Conservation (phyloP, 2,113 vertebrate genomes). For the Conger conger region DNA sequence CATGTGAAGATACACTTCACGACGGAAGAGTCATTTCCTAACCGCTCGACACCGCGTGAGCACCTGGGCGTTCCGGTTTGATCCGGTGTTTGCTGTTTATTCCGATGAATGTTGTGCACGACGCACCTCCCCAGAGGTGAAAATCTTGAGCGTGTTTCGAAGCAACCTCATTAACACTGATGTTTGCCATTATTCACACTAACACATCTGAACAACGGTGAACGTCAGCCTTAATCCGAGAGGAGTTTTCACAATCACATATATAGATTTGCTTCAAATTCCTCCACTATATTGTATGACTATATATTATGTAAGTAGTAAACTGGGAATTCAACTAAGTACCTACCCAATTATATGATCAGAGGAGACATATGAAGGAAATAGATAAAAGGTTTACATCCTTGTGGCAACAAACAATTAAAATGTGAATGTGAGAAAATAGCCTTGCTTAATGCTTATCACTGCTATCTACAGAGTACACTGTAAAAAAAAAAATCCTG, state of each 20-base stretch:
- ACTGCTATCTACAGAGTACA: no score
- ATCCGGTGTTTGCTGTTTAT: conserved; percentile 6
- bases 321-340: not conserved
- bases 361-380: not conserved
- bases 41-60: not conserved
- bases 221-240: not conserved
- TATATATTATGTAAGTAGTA: not conserved
- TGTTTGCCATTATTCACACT: not conserved
- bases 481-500: no score
- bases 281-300: not conserved
- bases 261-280: not conserved
- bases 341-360: not conserved
- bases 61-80: not conserved
- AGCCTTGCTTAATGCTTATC: no score
- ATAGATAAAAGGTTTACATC: not conserved
- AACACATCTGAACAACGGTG: not conserved
- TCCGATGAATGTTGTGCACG: not conserved
- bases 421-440: not conserved
- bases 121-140: not conserved
- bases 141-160: not conserved
- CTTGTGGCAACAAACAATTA: not conserved
- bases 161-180: not conserved
- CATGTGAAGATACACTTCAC: not conserved
- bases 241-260: not conserved
- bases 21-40: not conserved